Base-by-base conservation (phyloP, 2,797 vertebrate species). In the Oreortyx pictus region DNA sequence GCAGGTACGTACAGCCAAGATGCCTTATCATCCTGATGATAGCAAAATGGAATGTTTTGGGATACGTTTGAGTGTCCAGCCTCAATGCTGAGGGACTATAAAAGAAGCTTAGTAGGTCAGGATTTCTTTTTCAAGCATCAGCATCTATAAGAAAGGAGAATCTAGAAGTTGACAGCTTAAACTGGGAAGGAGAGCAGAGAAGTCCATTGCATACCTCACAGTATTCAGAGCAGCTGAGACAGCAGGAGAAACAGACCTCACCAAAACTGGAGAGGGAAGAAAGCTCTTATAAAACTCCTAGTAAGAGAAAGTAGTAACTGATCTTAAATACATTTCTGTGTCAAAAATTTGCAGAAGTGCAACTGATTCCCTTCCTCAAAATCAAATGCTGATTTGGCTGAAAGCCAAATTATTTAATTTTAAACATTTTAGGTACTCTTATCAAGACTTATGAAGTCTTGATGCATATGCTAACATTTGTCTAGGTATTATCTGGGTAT, bases 31-130 rank as follows among this genome's bases (percentile, higher is more conserved):
- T 22, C 46, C 50, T 33, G 37, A 15, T 61, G 31, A 14, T 46
- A 31, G 52, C 6, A 31, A 31, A 31, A 31, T 17, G 9, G 14
- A 24, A 74, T 19, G 23, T 52, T 88, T 62, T 44, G 59, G 78
- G 33, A 56, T 20, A 43, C 0, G 0, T 35, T 14, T 13, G 18
- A 79, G 11, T 12, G 25, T 27, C 49, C 37, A 80, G 65, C 5
- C 18, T 14, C 33, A 46, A 6, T 1, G 0, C 5, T 27, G 25
- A 70, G 7, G 27, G 18, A 57, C 13, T 15, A 7, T 43, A 52
- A 59, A 29, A 29, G 3, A 75, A 23, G 11, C 16, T 12, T 54
- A 39, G 18, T 59, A 35, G 64, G 18, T 31, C 23, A 76, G 29
- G 22, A 27, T 5, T 60, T 43, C 27, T 46, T 27, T 73, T 73